These are phyloP conservation scores for Liasis olivaceus DNA, from an alignment of 2,797 vertebrate genomes.

Conservation along the genomic window DNA sequence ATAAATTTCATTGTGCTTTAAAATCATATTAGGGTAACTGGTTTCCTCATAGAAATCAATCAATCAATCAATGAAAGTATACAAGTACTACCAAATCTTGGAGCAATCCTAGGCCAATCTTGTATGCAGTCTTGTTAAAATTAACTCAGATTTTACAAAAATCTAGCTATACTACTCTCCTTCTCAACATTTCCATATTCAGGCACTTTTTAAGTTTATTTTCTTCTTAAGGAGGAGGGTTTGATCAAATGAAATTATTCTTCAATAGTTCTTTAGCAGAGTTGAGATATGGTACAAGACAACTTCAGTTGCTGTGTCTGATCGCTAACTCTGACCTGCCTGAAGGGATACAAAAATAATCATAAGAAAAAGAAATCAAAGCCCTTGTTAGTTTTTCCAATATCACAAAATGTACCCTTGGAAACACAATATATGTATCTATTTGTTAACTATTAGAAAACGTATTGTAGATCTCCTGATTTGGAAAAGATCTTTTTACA, in stretches of 20 bases:
- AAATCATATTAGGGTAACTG: not conserved
- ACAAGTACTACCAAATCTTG: not conserved
- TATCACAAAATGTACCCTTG: not conserved
- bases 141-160: not conserved
- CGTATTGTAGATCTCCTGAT: not conserved
- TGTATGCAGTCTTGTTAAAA: not conserved
- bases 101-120: not conserved
- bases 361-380: not conserved
- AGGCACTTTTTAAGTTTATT: not conserved
- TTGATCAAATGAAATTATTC: not conserved
- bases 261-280: not conserved
- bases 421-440: not conserved
- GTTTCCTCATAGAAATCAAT: not conserved
- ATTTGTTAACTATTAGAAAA: not conserved
- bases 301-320: not conserved
- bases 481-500: not conserved
- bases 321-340: not conserved
- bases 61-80: not conserved
- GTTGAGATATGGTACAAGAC: not conserved
- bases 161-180: not conserved
- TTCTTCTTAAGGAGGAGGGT: not conserved
- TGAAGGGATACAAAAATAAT: not conserved
- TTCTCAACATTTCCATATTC: not conserved
- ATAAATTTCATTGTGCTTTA: slow-evolving; percentile 42
- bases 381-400: not conserved